These are phyloP conservation scores for Heliconius hewitsoni DNA, from an alignment of 1,140 invertebrate species.

Conservation along the genomic window DNA sequence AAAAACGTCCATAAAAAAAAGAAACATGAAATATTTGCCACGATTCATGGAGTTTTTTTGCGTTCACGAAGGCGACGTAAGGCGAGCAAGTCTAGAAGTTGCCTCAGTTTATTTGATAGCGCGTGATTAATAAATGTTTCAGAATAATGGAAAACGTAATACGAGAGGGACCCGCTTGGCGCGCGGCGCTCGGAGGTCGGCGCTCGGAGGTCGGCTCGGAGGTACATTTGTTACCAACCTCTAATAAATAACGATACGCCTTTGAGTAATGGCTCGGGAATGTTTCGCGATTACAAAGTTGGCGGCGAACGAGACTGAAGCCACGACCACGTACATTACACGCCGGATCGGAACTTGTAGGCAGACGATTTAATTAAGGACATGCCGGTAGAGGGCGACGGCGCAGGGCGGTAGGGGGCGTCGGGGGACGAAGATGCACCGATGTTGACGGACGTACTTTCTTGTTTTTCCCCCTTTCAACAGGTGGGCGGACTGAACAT, in stretches of 20 bases:
- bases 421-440: conserved; percentile 32
- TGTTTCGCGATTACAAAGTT: conserved; percentile 32
- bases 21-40: neutral
- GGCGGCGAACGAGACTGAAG: conserved; percentile 21
- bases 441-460: conserved; percentile 37
- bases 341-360: conserved; percentile 30
- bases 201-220: conserved; percentile 18
- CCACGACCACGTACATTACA: conserved; percentile 26
- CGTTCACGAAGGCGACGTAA: neutral
- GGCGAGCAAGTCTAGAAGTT: conserved; percentile 8
- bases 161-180: conserved; percentile 28
- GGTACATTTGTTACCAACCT: conserved; percentile 47
- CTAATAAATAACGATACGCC: conserved; percentile 50
- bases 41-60: neutral
- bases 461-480: conserved; percentile 34
- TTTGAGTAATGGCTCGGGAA: conserved; percentile 51
- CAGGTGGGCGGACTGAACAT: conserved; percentile 22
- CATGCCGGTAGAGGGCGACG: conserved; percentile 18
- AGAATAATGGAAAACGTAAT: conserved; percentile 46
- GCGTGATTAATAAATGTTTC: conserved; percentile 41
- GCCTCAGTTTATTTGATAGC: conserved; percentile 28
- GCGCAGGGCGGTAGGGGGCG: conserved; percentile 15
- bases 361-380: conserved; percentile 56
- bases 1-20: neutral
- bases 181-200: no score